phyloP scores from a whole-genome alignment of 2,113 vertebrate genomes.

The Tragelaphus imberbis region DNA sequence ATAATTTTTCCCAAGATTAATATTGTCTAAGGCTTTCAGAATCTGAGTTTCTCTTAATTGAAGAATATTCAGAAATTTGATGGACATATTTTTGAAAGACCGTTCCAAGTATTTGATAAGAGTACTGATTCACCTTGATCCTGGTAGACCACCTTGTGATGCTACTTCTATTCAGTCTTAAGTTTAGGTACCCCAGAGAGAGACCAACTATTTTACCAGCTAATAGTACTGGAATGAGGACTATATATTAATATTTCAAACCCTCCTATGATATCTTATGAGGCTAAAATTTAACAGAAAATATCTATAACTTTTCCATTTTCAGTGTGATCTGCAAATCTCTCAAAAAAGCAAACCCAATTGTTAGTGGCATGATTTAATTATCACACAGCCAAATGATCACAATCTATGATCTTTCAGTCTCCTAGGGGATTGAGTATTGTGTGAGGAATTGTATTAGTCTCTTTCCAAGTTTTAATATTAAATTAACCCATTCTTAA shows the following conservation, averaged over 20 bases:
- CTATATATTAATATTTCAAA: neutral
- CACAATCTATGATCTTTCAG: neutral
- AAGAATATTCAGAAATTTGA: neutral
- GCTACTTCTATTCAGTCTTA: neutral
- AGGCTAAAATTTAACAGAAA: neutral
- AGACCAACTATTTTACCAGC: neutral
- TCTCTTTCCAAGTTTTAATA: neutral
- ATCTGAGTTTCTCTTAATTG: neutral
- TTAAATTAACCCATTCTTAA: neutral
- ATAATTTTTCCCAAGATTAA: neutral
- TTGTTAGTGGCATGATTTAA: neutral
- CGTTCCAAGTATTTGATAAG: neutral
- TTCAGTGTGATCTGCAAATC: neutral
- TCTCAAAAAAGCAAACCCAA: neutral
- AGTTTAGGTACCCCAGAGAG: neutral
- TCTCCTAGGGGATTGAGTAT: neutral
- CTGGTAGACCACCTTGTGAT: neutral
- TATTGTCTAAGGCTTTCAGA: neutral
- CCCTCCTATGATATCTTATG: neutral
- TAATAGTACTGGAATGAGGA: neutral
- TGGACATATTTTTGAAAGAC: neutral
- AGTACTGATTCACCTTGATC: neutral
- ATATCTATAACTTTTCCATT: neutral
- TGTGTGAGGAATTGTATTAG: neutral
- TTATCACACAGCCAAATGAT: neutral